Conservation (phyloP, 2,113 vertebrate genomes). For the Aegypius monachus region DNA sequence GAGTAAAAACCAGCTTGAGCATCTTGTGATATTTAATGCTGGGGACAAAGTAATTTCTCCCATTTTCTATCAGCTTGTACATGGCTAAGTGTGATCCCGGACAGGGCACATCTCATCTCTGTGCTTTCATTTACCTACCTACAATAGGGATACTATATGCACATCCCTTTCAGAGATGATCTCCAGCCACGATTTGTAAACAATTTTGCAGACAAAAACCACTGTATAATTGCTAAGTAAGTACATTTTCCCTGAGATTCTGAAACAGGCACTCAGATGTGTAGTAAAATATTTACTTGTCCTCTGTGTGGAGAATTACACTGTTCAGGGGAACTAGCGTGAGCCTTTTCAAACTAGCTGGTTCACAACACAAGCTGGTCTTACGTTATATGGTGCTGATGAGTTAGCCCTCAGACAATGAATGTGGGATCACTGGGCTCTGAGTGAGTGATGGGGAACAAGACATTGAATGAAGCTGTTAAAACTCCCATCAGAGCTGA, state of each 20-base stretch:
- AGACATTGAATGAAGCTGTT: background rate
- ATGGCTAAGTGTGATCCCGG: background rate
- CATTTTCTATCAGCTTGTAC: background rate
- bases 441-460: background rate
- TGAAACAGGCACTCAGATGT: background rate
- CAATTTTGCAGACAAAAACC: background rate
- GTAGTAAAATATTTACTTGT: background rate
- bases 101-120: background rate
- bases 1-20: background rate
- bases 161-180: background rate
- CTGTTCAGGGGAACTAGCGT: fast-evolving
- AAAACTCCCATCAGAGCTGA: background rate
- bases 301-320: background rate
- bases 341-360: background rate
- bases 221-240: background rate
- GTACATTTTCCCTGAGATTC: background rate
- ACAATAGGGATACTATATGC: background rate
- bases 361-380: background rate
- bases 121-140: background rate
- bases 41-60: background rate
- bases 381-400: background rate
- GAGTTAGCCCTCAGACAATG: background rate
- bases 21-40: background rate
- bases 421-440: background rate
- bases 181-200: background rate